These are phyloP conservation scores for Thamnophis elegans DNA, from an alignment of 2,797 vertebrate genomes.

Conservation along the genomic window DNA sequence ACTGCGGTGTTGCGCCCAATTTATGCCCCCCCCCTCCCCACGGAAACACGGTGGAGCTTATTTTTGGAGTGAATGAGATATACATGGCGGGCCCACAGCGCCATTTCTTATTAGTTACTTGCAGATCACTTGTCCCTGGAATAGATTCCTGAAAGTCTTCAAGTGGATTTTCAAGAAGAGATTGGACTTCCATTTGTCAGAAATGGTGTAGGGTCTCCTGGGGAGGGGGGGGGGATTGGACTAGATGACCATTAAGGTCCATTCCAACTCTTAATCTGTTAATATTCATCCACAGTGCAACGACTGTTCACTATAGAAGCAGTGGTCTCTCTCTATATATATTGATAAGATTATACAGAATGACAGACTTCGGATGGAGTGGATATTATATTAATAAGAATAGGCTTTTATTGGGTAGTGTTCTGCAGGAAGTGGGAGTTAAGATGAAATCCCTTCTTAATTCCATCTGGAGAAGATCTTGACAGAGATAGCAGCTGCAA, in stretches of 20 bases:
- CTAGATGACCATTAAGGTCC: too few species aligned
- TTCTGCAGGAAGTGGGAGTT: background rate
- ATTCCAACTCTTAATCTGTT: too few species aligned
- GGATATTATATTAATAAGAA: background rate
- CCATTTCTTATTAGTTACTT: accelerated
- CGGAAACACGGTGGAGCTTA: background rate
- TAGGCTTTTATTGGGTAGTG: background rate
- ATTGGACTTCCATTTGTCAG: too few species aligned
- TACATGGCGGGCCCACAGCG: background rate
- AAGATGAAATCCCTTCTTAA: background rate
- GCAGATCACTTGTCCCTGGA: background rate
- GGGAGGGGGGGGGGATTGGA: too few species aligned
- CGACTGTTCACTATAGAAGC: background rate
- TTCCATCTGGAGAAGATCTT: background rate
- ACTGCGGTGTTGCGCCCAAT: background rate
- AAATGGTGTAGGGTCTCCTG: too few species aligned
- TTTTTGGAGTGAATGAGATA: background rate
- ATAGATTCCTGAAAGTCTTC: background rate
- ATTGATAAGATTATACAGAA: slow-evolving; percentile 8
- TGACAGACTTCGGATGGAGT: background rate
- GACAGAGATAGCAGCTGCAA: background rate
- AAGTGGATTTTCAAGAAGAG: background rate
- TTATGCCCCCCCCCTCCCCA: background rate
- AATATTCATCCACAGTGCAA: too few species aligned
- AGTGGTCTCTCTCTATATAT: background rate